Percentiles rank a stretch among this genome's conserved stretches.
Conservation (phyloP, 2,888 invertebrate genomes). For the Tipula lateralis region DNA sequence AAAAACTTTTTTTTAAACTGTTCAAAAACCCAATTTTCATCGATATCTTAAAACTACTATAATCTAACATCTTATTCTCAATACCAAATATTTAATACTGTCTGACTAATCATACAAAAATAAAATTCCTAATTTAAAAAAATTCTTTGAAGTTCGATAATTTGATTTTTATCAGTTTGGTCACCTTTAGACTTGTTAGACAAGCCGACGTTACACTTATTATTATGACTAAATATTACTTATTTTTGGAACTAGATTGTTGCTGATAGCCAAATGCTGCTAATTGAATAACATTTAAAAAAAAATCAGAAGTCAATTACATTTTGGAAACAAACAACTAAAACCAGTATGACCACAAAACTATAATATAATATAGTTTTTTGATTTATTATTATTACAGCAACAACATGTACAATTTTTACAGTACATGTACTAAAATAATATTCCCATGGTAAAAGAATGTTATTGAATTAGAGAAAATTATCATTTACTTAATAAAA, state of each 20-base stretch:
- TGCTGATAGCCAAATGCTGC: neutral
- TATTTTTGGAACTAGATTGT: neutral
- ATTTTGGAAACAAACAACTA: neutral
- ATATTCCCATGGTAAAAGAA: too few species aligned
- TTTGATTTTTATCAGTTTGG: neutral
- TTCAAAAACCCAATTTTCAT: too few species aligned
- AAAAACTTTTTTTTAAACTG: too few species aligned
- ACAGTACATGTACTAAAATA: too few species aligned
- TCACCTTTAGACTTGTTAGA: neutral
- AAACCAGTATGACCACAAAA: neutral
- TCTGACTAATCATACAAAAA: too few species aligned
- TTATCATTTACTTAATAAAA: too few species aligned
- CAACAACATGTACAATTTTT: too few species aligned
- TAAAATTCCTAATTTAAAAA: neutral
- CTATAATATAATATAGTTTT: neutral
- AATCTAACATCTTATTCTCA: too few species aligned
- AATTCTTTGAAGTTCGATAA: neutral
- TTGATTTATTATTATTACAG: neutral
- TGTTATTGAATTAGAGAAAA: too few species aligned
- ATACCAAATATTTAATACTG: too few species aligned
- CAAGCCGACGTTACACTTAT: neutral
- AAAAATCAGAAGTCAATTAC: neutral
- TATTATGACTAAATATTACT: neutral
- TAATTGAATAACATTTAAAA: neutral
- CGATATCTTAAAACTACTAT: too few species aligned